Conservation (phyloP, 2,113 vertebrate genomes). For the Spermophilus dauricus region DNA sequence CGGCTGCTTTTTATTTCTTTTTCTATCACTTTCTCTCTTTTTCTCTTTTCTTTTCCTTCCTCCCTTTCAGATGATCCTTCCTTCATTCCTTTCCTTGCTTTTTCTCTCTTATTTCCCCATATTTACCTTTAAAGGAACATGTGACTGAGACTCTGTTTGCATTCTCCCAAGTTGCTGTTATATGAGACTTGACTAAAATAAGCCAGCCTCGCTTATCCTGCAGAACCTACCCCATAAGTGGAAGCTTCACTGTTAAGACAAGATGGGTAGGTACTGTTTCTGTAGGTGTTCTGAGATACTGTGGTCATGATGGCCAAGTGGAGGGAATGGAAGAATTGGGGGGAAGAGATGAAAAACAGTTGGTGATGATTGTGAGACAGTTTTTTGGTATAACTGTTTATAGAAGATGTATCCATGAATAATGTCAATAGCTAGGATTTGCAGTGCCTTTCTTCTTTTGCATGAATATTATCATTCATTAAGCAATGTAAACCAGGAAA, state of each 20-base stretch:
- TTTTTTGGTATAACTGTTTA: conserved; percentile 48
- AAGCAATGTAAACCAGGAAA: conserved; percentile 71
- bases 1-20: neutral
- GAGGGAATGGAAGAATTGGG: neutral
- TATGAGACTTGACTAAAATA: neutral
- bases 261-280: neutral
- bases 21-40: neutral
- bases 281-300: neutral
- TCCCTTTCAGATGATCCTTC: neutral
- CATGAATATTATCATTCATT: conserved; percentile 67
- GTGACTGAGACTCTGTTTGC: neutral
- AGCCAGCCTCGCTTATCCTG: neutral
- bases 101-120: neutral
- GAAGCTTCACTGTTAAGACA: neutral
- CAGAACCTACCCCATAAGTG: neutral
- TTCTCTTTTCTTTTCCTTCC: neutral
- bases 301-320: neutral
- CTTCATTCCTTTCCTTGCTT: neutral
- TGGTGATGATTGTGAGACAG: neutral
- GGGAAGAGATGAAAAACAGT: neutral
- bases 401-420: conserved; percentile 9
- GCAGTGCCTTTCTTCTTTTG: conserved; percentile 45
- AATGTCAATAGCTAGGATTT: conserved; percentile 75
- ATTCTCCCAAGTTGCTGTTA: neutral
- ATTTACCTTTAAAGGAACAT: conserved; percentile 15